Conservation (phyloP, 2,888 invertebrate genomes). For the Ptilodon capucinus region DNA sequence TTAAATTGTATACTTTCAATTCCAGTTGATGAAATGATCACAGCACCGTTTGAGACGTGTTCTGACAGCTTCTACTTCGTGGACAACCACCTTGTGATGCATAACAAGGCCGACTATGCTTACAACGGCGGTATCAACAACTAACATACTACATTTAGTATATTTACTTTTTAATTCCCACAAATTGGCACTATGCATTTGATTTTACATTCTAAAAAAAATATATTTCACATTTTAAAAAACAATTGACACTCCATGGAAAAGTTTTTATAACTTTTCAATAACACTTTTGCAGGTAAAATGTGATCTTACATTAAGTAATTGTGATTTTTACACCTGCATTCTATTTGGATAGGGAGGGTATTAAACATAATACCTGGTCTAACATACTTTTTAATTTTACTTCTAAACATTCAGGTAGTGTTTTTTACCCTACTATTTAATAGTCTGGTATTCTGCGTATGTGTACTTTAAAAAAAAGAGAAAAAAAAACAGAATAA, state of each 20-base stretch:
- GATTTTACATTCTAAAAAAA: constrained; percentile 19
- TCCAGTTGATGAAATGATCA: constrained; percentile 98
- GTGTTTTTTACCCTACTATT: too few species aligned
- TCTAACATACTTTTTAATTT: too few species aligned
- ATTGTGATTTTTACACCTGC: constrained; percentile 27
- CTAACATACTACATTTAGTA: constrained; percentile 22
- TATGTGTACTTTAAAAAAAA: too few species aligned
- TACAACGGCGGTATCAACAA: constrained; percentile 91
- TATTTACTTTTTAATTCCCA: constrained; percentile 3
- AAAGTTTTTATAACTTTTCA: not conserved
- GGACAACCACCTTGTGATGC: constrained; percentile 98
- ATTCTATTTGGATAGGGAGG: too few species aligned
- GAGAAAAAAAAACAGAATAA: too few species aligned
- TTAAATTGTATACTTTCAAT: constrained; percentile 27
- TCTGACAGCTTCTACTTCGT: constrained; percentile 99
- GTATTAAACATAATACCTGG: too few species aligned
- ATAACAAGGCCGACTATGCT: constrained; percentile 99
- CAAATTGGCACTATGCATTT: constrained; percentile 37
- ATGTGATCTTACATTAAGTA: constrained; percentile 23
- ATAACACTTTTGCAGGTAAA: constrained; percentile 10
- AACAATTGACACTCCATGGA: not conserved
- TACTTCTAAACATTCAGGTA: too few species aligned
- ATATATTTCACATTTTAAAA: not conserved
- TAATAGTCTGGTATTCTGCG: too few species aligned
- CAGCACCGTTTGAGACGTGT: constrained; percentile 97